These are phyloP conservation scores for Altica lythri DNA, from an alignment of 2,888 invertebrate species.

Conservation along the genomic window DNA sequence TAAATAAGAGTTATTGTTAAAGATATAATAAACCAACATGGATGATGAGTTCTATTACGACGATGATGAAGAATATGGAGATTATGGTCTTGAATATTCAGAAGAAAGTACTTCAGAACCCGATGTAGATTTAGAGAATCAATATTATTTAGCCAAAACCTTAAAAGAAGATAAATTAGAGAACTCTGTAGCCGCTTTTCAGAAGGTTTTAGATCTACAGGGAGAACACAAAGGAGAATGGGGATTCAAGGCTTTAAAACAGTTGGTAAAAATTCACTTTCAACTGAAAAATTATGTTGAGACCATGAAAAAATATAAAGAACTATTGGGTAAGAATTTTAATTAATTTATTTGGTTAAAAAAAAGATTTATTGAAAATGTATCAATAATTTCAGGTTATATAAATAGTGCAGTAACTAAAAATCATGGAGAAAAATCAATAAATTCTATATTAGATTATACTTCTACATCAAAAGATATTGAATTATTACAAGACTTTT, in stretches of 20 bases:
- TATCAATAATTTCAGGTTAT: slow-evolving; percentile 68
- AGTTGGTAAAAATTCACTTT: slow-evolving; percentile 99
- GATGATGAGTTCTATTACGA: slow-evolving; percentile 37
- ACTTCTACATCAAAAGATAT: slow-evolving; percentile 95
- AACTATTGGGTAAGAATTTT: slow-evolving; percentile 71
- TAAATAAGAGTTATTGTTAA: no score
- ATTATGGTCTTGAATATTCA: slow-evolving; percentile 97
- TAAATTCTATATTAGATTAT: slow-evolving; percentile 98
- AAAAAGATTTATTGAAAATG: no score
- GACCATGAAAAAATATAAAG: slow-evolving; percentile 72
- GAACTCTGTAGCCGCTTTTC: slow-evolving; percentile 88
- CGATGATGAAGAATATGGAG: slow-evolving; percentile 81
- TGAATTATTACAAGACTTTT: slow-evolving; percentile 88
- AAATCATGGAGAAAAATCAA: slow-evolving; percentile 99
- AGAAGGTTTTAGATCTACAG: slow-evolving; percentile 95
- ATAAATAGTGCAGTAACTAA: slow-evolving; percentile 98
- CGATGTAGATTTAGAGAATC: slow-evolving; percentile 98
- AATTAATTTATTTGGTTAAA: no score
- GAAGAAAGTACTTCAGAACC: slow-evolving; percentile 99
- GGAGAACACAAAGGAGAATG: slow-evolving; percentile 97
- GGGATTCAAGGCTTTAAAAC: slow-evolving; percentile 99
- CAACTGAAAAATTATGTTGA: slow-evolving; percentile 82
- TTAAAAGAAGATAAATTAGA: slow-evolving; percentile 87
- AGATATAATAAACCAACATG: no score
- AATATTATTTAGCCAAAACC: slow-evolving; percentile 98